phyloP scores from a whole-genome alignment of 37 sponge, comb jelly and placozoan genomes.

The Cliona cf. orientalis region DNA sequence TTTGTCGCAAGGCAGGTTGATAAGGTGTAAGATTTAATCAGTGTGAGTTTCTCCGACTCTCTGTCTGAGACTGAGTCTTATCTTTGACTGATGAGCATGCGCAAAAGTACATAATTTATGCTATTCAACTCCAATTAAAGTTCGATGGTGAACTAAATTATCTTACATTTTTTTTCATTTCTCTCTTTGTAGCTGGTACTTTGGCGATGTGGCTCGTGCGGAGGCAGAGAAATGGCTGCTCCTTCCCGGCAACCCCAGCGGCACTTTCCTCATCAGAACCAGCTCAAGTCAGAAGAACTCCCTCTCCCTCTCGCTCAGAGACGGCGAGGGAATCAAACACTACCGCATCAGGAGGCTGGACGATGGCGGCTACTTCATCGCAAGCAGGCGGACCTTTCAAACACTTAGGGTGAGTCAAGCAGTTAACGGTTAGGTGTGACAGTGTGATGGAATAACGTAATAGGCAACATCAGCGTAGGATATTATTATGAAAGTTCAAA shows the following conservation, averaged over 20 bases:
- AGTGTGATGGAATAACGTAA: no score
- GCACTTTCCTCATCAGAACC: conserved; percentile 79
- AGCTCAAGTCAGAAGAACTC: conserved; percentile 83
- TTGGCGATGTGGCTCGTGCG: conserved; percentile 68
- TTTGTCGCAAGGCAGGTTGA: no score
- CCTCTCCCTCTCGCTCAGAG: conserved; percentile 81
- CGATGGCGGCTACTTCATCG: conserved; percentile 75
- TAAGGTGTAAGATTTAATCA: no score
- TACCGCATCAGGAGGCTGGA: conserved; percentile 85
- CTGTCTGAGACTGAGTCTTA: no score
- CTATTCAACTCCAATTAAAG: no score
- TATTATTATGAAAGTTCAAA: no score
- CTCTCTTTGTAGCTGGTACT: conserved; percentile 78
- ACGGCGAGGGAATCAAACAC: conserved; percentile 87
- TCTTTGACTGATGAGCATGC: background rate
- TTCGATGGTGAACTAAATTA: no score
- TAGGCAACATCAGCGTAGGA: no score
- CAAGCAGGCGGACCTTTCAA: conserved; percentile 57
- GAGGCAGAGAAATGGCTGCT: conserved; percentile 94
- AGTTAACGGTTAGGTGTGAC: no score
- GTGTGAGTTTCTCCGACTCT: no score
- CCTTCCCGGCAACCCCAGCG: conserved; percentile 45
- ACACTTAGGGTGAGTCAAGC: conserved; percentile 42
- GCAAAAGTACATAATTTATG: background rate
- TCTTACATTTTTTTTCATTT: no score